Base-by-base conservation (phyloP, 2,888 invertebrate genomes). In the Caenorhabditis angaria region DNA sequence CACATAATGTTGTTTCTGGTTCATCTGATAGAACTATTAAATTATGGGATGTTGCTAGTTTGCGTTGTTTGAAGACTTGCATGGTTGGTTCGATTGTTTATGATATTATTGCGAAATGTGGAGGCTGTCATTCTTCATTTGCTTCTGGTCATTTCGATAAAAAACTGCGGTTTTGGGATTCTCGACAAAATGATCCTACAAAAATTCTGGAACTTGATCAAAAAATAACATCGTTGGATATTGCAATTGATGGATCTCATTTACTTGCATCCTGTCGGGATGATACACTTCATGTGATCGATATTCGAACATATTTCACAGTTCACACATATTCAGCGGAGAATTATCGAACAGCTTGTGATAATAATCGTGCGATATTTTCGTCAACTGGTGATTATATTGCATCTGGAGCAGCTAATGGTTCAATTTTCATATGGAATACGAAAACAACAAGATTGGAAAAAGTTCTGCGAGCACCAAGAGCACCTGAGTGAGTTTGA, bases 11-110 rank as follows among this genome's bases (percentile, higher is more conserved):
- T 70, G 95, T 97, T 70, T 95, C 96, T 47, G 99, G 99, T 77
- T 96, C 97, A 89, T 93, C 96, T 90, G 99, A 99, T 90, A 92
- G 97, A 78, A 97, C 97, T 32, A 90, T 99, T 70, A 97, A 97
- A 91, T 92, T 97, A 87, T 99, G 97, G 97, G 99, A 99, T 90
- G 91, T 97, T 58, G 92, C 94, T 84, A 94, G 93, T 90, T 92
- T 93, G 89, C 92, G 93, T 63, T 95, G 95, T 92, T 24, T 69
- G 12, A 60, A 48, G 35, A 82, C 85, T 1, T 78, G 76, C 61
- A 84, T 85, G 61, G 81, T 85, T 22, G 84, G 82, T 8, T 85
- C 84, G 8, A 82, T 78, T 1, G 77, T 83, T 14, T 68, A 76
- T 32, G 86, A 85, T 61, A 56, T 85, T 24, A 77, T 70, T 82